Evolutionary conservation across 2,888 invertebrate species (phyloP).

Genomic region (Microdon myrmicae): DNA sequence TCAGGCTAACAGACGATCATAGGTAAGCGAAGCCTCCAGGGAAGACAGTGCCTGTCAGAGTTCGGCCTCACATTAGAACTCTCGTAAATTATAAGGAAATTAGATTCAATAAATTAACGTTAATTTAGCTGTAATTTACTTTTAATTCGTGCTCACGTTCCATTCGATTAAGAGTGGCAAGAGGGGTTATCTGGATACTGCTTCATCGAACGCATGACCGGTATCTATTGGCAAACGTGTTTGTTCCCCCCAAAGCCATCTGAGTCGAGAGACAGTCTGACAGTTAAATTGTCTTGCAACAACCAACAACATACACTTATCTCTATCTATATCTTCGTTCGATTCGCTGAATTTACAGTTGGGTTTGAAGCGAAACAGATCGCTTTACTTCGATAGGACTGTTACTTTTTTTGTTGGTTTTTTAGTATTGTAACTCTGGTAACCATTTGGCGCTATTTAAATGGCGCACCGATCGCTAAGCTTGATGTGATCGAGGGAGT

Average conservation of each 20-base stretch:
- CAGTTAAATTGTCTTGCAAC: slow-evolving; percentile 45
- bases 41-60: slow-evolving; percentile 29
- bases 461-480: slow-evolving; percentile 7
- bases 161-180: slow-evolving; percentile 5
- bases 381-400: slow-evolving; percentile 6
- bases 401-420: slow-evolving; percentile 18
- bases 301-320: not conserved
- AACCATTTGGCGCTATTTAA: slow-evolving; percentile 8
- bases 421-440: too few species aligned
- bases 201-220: not conserved
- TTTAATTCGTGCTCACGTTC: slow-evolving; percentile 49
- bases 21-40: slow-evolving; percentile 6
- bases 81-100: slow-evolving; percentile 51
- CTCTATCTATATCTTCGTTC: slow-evolving; percentile 2
- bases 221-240: slow-evolving; percentile 30
- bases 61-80: slow-evolving; percentile 47
- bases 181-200: not conserved
- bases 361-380: slow-evolving; percentile 33
- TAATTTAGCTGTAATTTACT: slow-evolving; percentile 51
- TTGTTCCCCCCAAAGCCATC: slow-evolving; percentile 4
- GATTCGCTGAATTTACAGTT: slow-evolving; percentile 47
- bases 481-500: slow-evolving; percentile 14
- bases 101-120: slow-evolving; percentile 50
- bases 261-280: slow-evolving; percentile 24
- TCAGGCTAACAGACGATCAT: slow-evolving; percentile 13